Conservation (phyloP, 2,113 vertebrate species). For the Bothrops jararaca region DNA sequence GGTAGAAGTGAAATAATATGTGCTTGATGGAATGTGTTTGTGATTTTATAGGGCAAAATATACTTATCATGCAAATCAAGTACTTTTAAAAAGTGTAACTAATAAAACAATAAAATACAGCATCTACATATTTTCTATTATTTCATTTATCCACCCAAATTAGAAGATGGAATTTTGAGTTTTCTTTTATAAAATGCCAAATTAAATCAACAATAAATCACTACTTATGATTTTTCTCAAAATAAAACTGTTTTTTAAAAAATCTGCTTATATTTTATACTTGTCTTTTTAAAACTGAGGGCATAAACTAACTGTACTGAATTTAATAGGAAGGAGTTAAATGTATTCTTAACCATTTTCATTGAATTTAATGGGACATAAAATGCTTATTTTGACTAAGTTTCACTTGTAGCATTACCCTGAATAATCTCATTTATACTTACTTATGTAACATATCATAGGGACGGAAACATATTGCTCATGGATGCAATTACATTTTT, state of each 20-base stretch:
- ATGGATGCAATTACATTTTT: neutral
- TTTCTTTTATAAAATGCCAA: constrained; percentile 16
- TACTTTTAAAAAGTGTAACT: neutral
- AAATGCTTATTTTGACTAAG: neutral
- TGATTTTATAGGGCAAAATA: neutral
- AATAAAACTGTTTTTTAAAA: neutral
- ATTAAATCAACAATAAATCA: neutral
- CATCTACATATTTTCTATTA: neutral
- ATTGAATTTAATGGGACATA: neutral
- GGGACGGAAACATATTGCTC: neutral
- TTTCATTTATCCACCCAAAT: neutral
- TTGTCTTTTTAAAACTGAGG: neutral
- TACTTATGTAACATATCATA: neutral
- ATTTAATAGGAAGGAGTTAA: neutral
- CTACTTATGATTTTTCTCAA: neutral
- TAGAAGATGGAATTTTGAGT: rapidly evolving
- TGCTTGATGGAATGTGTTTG: neutral
- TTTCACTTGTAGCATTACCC: neutral
- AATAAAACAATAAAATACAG: neutral
- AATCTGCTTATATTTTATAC: neutral
- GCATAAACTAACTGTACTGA: neutral
- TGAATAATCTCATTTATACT: neutral
- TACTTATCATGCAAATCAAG: neutral
- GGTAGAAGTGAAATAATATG: neutral
- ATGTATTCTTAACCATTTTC: neutral